These are phyloP conservation scores for Chamaea fasciata DNA, from an alignment of 2,113 vertebrate genomes.

Conservation along the genomic window DNA sequence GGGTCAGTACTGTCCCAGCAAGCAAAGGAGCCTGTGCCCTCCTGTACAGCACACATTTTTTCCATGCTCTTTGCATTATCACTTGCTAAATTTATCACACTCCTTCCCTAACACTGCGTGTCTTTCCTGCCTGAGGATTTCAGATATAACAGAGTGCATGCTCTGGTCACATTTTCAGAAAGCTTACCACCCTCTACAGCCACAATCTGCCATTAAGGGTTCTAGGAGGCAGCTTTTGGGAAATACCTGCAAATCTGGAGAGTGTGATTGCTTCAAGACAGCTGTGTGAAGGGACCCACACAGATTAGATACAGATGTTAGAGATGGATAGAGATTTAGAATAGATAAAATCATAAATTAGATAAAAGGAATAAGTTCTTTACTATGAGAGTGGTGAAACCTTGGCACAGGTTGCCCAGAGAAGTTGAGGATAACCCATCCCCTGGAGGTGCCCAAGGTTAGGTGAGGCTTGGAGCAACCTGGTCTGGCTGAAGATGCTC, in stretches of 20 bases:
- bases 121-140: slow-evolving; percentile 15
- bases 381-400: not conserved
- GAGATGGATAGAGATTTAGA: not conserved
- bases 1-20: not conserved
- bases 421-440: not conserved
- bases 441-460: not conserved
- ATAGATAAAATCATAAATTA: not conserved
- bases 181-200: not conserved
- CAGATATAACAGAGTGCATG: not conserved
- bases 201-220: not conserved
- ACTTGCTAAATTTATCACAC: slow-evolving; percentile 32
- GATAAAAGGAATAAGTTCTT: not conserved
- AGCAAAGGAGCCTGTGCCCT: not conserved
- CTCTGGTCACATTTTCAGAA: not conserved
- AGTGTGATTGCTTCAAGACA: not conserved
- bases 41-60: not conserved
- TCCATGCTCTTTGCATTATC: slow-evolving; percentile 25
- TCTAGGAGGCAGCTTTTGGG: not conserved
- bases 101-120: not conserved
- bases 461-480: not conserved
- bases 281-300: not conserved
- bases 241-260: not conserved
- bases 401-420: not conserved
- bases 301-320: not conserved
- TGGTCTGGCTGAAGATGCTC: not conserved